Evolutionary conservation across 2,888 invertebrate genomes (phyloP).

Genomic region (Caenorhabditis zanzibari): DNA sequence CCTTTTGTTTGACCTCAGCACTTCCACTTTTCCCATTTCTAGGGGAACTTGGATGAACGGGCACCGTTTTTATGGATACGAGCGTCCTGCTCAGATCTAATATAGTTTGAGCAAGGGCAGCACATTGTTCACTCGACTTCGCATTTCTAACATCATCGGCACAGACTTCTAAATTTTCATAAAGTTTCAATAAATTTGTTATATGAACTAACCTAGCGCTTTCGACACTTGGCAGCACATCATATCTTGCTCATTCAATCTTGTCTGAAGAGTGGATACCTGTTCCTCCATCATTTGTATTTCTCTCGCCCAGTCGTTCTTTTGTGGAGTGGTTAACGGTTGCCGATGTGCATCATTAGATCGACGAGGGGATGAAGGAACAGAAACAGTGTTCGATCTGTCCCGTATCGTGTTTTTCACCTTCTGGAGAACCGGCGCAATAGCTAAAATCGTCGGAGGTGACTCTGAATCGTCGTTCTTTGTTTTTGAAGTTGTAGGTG

Average conservation of each 20-base stretch:
- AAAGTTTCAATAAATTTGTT: not conserved
- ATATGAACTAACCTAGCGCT: conserved; percentile 29
- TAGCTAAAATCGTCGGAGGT: conserved; percentile 41
- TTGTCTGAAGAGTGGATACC: conserved; percentile 82
- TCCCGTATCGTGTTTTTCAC: conserved; percentile 60
- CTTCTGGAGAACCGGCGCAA: conserved; percentile 47
- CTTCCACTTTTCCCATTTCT: conserved; percentile 11
- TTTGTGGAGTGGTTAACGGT: conserved; percentile 6
- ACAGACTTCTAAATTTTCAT: conserved; percentile 51
- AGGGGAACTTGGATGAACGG: not conserved
- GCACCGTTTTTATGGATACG: conserved; percentile 28
- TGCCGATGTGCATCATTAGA: conserved; percentile 9
- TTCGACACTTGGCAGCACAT: conserved; percentile 64
- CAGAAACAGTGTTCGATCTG: conserved; percentile 56
- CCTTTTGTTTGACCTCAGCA: not conserved
- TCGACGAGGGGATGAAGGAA: conserved; percentile 42
- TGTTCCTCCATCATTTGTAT: conserved; percentile 83
- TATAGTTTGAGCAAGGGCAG: conserved; percentile 21
- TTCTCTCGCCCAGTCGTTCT: conserved; percentile 75
- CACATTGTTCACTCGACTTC: conserved; percentile 38
- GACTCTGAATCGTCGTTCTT: conserved; percentile 33
- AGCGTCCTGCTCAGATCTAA: conserved; percentile 47
- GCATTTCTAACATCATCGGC: conserved; percentile 53
- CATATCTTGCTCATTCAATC: conserved; percentile 83
- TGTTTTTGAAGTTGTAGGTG: not conserved